Base-by-base conservation (phyloP, 2,797 vertebrate genomes). In the Typhlichthys subterraneus region DNA sequence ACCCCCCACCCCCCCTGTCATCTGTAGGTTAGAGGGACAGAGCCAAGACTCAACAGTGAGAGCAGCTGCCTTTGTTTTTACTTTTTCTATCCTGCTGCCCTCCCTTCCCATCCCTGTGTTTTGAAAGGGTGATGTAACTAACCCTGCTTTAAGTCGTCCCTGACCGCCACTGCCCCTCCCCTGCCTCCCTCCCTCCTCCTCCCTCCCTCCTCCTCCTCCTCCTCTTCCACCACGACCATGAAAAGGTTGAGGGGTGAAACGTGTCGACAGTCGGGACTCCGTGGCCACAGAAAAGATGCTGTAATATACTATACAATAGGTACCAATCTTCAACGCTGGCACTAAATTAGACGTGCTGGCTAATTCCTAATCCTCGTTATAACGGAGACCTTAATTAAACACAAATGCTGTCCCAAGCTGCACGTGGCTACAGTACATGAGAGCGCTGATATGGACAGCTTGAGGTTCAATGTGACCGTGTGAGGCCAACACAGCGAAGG, bases 21-120 rank as follows among this genome's bases (percentile, higher is more conserved):
- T 88, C 72, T 83, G 83, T 82, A 82, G 84, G 81, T 85, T 81
- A 55, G 79, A 75, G 75, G 80, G 81, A 72, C 79, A 76, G 75
- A 58, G 86, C 89, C 88, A 91, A 77, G 85, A 82, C 86, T 91
- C 90, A 72, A 83, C 86, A 72, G 91, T 84, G 91, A 75, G 78
- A 92, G 88, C 91, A 92, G 89, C 91, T 94, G 91, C 79, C 90
- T 88, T 89, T 88, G 79, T 89, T 88, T 89, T 88, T 84, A 63
- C 2, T 38, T 6, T 68, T 54, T 63, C 73, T 67, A 61, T 42
- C 38, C 38, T 42, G 7, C 8, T 42, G 9, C 65, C 63, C 61
- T 61, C 67, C 69, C 23, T 72, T 65, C 63, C 3, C 0, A 67
- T 63, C 65, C 57, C 62, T 76, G 72, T 78, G 73, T 75, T 79